Evolutionary conservation across 1,140 invertebrate genomes (phyloP).

Genomic region (Tachypleus tridentatus): DNA sequence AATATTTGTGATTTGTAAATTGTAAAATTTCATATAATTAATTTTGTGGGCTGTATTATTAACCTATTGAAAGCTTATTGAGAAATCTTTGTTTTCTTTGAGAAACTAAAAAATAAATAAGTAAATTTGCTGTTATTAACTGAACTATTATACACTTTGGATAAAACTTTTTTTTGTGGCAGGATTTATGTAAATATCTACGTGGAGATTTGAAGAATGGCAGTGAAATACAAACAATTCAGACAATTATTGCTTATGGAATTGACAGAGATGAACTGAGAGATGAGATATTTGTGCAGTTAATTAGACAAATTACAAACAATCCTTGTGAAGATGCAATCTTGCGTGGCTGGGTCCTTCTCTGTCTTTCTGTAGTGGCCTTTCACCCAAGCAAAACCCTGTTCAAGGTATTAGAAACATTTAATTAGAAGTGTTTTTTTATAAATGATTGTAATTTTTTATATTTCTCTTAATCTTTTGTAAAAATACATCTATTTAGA

Average conservation of each 20-base stretch:
- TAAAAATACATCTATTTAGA: constrained; percentile 43
- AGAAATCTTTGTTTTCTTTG: too few species aligned
- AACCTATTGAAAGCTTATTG: too few species aligned
- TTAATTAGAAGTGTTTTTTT: background rate
- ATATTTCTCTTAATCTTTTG: too few species aligned
- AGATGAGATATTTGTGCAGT: constrained; percentile 80
- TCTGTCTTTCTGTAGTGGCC: constrained; percentile 76
- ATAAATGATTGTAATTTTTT: too few species aligned
- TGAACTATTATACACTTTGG: background rate
- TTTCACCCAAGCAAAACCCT: constrained; percentile 84
- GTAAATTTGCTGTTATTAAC: too few species aligned
- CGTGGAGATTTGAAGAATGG: constrained; percentile 70
- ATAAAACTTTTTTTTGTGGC: constrained; percentile 16
- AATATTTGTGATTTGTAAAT: too few species aligned
- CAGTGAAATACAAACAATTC: constrained; percentile 64
- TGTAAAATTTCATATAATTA: too few species aligned
- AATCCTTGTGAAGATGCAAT: constrained; percentile 67
- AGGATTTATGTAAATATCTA: constrained; percentile 78
- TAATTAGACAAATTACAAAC: constrained; percentile 68
- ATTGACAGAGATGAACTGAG: constrained; percentile 75
- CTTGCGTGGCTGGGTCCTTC: constrained; percentile 63
- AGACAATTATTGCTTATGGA: constrained; percentile 69
- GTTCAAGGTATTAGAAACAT: constrained; percentile 43
- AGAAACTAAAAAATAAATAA: too few species aligned
- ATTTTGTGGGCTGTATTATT: too few species aligned